Percentiles rank a stretch among this genome's conserved stretches.
phyloP scores from a whole-genome alignment of 2,888 invertebrate species.

The Lagria hirta region DNA sequence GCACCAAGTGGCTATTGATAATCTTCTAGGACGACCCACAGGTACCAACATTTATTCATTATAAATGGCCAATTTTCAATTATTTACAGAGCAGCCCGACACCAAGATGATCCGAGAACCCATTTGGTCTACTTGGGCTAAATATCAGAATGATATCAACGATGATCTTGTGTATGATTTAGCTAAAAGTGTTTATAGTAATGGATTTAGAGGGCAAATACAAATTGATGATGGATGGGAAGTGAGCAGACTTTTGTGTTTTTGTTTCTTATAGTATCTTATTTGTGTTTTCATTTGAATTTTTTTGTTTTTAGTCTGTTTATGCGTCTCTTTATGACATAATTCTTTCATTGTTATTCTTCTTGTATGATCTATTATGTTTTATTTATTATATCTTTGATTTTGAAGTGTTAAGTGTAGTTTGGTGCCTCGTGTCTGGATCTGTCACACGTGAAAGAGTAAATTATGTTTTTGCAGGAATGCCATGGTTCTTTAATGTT shows the following conservation, averaged over 20 bases:
- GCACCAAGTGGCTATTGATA: constrained; percentile 62
- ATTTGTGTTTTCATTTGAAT: too few relatives aligned
- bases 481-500: constrained; percentile 82
- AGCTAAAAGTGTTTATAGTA: constrained; percentile 64
- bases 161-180: constrained; percentile 63
- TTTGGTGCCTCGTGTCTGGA: too few relatives aligned
- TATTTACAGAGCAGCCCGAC: constrained; percentile 57
- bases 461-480: constrained; percentile 49
- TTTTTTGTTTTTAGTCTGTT: too few relatives aligned
- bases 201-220: constrained; percentile 60
- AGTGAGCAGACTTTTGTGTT: too few relatives aligned
- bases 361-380: too few relatives aligned
- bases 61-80: too few relatives aligned
- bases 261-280: too few relatives aligned
- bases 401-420: too few relatives aligned
- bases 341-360: too few relatives aligned
- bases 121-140: constrained; percentile 84
- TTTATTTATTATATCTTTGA: constrained; percentile 1
- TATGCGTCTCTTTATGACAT: too few relatives aligned
- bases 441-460: too few relatives aligned
- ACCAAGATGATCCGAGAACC: constrained; percentile 71
- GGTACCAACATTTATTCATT: constrained; percentile 40
- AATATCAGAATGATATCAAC: constrained; percentile 66
- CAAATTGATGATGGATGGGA: constrained; percentile 10
- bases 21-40: constrained; percentile 62